Conservation (phyloP, 2,113 vertebrate genomes). For the Gymnarchus niloticus region DNA sequence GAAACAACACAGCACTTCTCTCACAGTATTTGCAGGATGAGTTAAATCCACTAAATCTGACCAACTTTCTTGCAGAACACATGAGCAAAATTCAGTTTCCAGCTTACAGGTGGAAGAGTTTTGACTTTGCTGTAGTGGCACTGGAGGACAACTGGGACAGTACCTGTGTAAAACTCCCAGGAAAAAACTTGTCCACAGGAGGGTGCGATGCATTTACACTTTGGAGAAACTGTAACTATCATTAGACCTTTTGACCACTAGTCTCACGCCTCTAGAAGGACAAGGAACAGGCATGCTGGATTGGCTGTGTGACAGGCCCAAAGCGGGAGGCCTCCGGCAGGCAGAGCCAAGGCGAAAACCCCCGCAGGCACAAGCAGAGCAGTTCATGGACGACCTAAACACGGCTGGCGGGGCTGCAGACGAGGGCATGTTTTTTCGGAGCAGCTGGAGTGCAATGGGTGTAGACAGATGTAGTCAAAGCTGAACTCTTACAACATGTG, state of each 20-base stretch:
- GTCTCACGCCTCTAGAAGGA: slow-evolving; percentile 30
- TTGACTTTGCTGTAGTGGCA: background rate
- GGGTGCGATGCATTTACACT: slow-evolving; percentile 57
- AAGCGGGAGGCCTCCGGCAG: background rate
- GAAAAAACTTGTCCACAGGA: slow-evolving; percentile 67
- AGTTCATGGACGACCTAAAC: background rate
- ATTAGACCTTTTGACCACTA: slow-evolving; percentile 54
- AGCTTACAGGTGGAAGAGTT: background rate
- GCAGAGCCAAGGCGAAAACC: background rate
- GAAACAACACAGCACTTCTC: too few species aligned
- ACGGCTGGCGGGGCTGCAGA: background rate
- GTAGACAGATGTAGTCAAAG: background rate
- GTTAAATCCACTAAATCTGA: background rate
- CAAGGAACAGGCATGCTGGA: background rate
- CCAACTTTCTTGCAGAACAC: background rate
- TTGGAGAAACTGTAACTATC: slow-evolving; percentile 66
- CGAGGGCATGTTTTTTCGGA: background rate
- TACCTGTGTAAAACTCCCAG: slow-evolving; percentile 72
- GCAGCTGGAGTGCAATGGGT: background rate
- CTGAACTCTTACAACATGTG: background rate
- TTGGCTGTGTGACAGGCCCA: background rate
- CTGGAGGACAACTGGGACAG: slow-evolving; percentile 40
- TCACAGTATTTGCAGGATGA: too few species aligned
- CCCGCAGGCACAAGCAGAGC: background rate
- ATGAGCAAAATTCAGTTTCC: background rate